phyloP scores from a whole-genome alignment of 2,797 vertebrate species.

The Pipistrellus kuhlii region DNA sequence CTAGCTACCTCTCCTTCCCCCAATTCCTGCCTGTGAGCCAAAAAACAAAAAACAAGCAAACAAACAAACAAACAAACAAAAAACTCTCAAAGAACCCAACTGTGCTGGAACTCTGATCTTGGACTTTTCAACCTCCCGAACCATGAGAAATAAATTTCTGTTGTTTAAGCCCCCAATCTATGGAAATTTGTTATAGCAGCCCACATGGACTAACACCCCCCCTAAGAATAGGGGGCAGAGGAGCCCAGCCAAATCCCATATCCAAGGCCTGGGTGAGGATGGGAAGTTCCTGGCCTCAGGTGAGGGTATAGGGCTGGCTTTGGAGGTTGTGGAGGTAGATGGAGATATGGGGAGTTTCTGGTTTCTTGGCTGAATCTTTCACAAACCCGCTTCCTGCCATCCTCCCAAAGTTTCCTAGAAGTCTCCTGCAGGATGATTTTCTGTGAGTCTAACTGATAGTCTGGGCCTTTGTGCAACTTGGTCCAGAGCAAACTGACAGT shows the following conservation, averaged over 20 bases:
- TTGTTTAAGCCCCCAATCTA: neutral
- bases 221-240: neutral
- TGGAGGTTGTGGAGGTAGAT: neutral
- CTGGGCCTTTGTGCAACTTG: neutral
- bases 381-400: neutral
- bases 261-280: neutral
- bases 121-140: neutral
- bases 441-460: neutral
- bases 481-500: neutral
- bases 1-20: neutral
- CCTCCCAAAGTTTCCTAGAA: neutral
- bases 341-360: neutral
- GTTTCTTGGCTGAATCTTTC: neutral
- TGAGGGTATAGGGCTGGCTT: neutral
- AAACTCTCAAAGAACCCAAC: neutral
- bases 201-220: neutral
- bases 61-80: no score
- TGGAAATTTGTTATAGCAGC: neutral
- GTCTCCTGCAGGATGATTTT: neutral
- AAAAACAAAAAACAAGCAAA: neutral
- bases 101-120: neutral
- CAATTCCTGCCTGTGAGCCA: neutral
- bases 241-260: neutral
- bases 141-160: neutral
- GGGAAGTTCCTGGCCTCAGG: neutral